Percentiles rank a stretch among this genome's conserved stretches.
Conservation (phyloP, 2,797 vertebrate species). For the Threskiornis aethiopicus region DNA sequence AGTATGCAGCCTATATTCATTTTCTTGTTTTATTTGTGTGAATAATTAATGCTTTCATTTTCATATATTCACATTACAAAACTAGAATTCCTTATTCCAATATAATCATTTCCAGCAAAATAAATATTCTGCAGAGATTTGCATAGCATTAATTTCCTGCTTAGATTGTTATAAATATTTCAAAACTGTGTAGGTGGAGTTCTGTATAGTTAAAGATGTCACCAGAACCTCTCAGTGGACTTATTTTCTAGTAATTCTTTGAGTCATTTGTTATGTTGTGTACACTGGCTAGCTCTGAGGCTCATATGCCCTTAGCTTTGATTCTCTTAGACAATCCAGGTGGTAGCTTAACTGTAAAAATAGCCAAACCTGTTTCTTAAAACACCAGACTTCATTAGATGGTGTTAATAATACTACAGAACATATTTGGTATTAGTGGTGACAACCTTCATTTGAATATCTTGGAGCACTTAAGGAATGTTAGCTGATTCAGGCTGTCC, state of each 20-base stretch:
- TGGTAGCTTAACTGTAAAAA: constrained; percentile 15
- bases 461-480: background rate
- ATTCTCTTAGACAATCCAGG: background rate
- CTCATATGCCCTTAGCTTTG: constrained; percentile 22
- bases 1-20: background rate
- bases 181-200: constrained; percentile 13
- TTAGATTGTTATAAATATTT: constrained; percentile 45
- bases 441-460: background rate
- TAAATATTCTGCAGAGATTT: constrained; percentile 53
- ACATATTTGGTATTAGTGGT: background rate
- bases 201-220: constrained; percentile 11
- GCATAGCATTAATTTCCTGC: constrained; percentile 31
- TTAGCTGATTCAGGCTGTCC: background rate
- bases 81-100: constrained; percentile 16
- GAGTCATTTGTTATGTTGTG: constrained; percentile 7
- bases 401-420: constrained; percentile 4
- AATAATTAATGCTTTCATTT: constrained; percentile 66
- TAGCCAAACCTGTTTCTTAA: background rate
- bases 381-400: constrained; percentile 1
- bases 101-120: constrained; percentile 35
- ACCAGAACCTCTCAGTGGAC: background rate
- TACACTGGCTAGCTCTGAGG: background rate
- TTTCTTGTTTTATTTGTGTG: constrained; percentile 32
- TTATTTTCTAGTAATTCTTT: constrained; percentile 47
- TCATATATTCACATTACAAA: constrained; percentile 32